These are phyloP conservation scores for Neosalanx taihuensis DNA, from an alignment of 2,797 vertebrate species.

Conservation along the genomic window DNA sequence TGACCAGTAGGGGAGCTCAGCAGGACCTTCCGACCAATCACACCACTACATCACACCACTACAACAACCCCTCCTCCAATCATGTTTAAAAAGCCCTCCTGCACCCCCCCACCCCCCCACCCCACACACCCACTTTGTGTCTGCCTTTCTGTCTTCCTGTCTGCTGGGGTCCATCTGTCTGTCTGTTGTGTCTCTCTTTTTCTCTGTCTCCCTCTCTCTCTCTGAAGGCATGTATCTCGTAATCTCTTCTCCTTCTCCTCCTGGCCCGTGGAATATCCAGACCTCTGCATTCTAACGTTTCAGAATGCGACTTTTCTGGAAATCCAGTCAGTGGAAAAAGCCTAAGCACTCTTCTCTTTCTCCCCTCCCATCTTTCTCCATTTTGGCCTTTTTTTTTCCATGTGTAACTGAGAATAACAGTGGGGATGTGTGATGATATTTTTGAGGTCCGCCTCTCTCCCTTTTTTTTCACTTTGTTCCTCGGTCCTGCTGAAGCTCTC, in stretches of 20 bases:
- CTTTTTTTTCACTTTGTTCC: too few species aligned
- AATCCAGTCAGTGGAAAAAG: background rate
- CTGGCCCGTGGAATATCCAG: background rate
- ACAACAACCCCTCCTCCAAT: background rate
- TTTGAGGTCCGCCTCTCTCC: background rate
- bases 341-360: background rate
- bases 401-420: background rate
- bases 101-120: background rate
- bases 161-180: background rate
- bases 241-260: background rate
- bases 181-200: background rate
- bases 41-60: background rate
- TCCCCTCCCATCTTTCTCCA: background rate
- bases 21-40: constrained; percentile 23
- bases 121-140: background rate
- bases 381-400: background rate
- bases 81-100: background rate
- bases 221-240: background rate
- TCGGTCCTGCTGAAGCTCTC: too few species aligned
- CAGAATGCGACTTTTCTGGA: constrained; percentile 4
- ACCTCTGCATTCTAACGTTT: background rate
- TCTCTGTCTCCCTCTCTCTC: background rate
- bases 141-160: too few species aligned
- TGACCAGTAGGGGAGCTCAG: constrained; percentile 11
- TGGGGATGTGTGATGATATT: too few species aligned